A percentile compares a stretch with the other conserved stretches of the same genome.
Conservation (phyloP, 1,140 invertebrate genomes). For the Leptinotarsa undecemlineata region DNA sequence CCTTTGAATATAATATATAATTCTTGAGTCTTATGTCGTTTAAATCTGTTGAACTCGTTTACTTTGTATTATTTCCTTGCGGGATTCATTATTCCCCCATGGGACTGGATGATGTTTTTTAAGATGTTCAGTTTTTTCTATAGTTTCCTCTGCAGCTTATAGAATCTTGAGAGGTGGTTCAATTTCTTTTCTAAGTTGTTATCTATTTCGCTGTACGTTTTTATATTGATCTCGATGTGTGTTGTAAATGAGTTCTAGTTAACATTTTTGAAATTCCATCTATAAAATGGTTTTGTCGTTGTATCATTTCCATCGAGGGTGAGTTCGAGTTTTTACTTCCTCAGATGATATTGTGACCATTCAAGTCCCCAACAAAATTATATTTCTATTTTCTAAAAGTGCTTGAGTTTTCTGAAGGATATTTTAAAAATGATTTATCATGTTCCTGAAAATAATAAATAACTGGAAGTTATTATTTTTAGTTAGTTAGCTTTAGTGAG, state of each 20-base stretch:
- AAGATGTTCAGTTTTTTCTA: not conserved
- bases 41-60: not conserved
- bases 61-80: not conserved
- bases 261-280: not conserved
- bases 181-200: not conserved
- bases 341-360: too few relatives aligned
- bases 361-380: too few relatives aligned
- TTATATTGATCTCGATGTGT: not conserved
- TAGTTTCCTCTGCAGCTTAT: not conserved
- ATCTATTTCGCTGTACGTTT: not conserved
- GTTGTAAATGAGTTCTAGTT: not conserved
- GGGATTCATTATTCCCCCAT: not conserved
- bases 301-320: not conserved
- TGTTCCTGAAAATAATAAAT: too few relatives aligned
- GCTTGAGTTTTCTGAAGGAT: too few relatives aligned
- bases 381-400: too few relatives aligned
- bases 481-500: too few relatives aligned
- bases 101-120: not conserved
- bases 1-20: not conserved
- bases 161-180: not conserved
- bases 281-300: not conserved
- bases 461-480: too few relatives aligned
- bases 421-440: too few relatives aligned
- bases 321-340: not conserved
- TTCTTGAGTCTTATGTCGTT: not conserved